Base-by-base conservation (phyloP, 1,140 invertebrate species). In the Tigriopus japonicus region DNA sequence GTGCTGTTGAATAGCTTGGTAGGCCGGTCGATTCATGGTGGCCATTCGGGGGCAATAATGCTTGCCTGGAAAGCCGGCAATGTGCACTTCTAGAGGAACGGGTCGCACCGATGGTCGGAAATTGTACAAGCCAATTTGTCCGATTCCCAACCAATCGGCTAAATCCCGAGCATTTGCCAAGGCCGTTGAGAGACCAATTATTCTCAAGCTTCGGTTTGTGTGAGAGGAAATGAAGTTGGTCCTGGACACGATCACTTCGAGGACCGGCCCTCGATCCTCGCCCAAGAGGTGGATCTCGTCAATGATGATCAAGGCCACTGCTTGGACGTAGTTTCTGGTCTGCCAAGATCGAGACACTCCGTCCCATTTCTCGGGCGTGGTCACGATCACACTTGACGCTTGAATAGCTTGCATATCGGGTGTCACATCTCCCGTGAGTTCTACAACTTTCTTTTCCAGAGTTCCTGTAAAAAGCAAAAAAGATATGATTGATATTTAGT, bases 41-140 rank as follows among this genome's bases (percentile, higher is more conserved):
- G 93, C 87, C 96, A 99, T 99, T 62, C 96, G 79, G 0, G 96
- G 95, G 71, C 96, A 99, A 73, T 98, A 99, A 71, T 99, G 91
- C 67, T 96, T 92, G 0, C 91, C 93, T 1, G 89, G 83, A 71
- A 90, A 96, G 0, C 92, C 92, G 60, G 81, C 76, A 60, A 95
- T 88, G 68, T 96, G 91, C 35, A 98, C 91, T 74, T 96, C 88
- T 28, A 99, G 74, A 5, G 94, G 95, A 5, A 99, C 94, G 6
- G 96, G 95, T 42, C 96, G 79, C 5, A 98, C 95, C 0, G 89
- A 91, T 0, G 95, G 93, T 59, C 92, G 82, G 68, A 99, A 99
- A 74, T 99, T 99, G 72, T 91, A 99, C 7, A 99, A 74, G 0
- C 94, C 95, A 77, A 89, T 69, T 71, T 76, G 62, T 62, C 78